These are phyloP conservation scores for Drosophila pachea DNA, from an alignment of 1,140 invertebrate genomes.

Conservation along the genomic window DNA sequence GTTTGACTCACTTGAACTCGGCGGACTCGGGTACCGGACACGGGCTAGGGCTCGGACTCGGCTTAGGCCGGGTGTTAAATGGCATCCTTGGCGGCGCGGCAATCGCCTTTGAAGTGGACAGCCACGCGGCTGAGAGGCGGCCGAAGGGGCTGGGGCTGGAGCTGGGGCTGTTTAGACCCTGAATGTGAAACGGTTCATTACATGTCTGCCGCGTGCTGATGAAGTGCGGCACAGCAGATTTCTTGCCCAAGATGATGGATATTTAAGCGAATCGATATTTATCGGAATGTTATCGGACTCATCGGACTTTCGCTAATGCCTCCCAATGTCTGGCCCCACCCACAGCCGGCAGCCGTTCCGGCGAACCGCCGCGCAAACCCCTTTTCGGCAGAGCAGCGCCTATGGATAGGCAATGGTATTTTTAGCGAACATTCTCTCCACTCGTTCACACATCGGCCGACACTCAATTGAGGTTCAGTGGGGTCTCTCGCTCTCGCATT, in stretches of 20 bases:
- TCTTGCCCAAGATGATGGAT: constrained; percentile 6
- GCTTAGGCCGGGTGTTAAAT: constrained; percentile 2
- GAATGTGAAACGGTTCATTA: constrained; percentile 26
- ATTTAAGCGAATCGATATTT: constrained; percentile 5
- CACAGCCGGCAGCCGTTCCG: too few relatives aligned
- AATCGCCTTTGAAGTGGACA: not conserved
- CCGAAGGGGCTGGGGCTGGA: not conserved
- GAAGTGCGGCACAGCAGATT: constrained; percentile 20
- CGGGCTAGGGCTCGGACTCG: constrained; percentile 5
- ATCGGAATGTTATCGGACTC: not conserved
- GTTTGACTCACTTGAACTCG: constrained; percentile 53
- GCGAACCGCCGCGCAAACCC: not conserved
- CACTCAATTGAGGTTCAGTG: constrained; percentile 2
- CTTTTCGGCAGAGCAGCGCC: constrained; percentile 18
- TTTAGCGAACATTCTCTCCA: constrained; percentile 6
- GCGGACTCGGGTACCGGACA: too few relatives aligned
- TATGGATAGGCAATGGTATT: constrained; percentile 58
- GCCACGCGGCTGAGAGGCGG: not conserved
- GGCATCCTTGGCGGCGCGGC: constrained; percentile 47
- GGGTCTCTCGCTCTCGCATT: constrained; percentile 21
- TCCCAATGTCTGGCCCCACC: not conserved
- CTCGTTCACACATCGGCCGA: constrained; percentile 21
- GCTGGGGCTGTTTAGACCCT: too few relatives aligned
- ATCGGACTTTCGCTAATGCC: not conserved
- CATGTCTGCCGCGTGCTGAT: constrained; percentile 18